A percentile compares a stretch with the other conserved stretches of the same genome.
Conservation (phyloP, 2,113 vertebrate species). For the Neolamprologus devosi region DNA sequence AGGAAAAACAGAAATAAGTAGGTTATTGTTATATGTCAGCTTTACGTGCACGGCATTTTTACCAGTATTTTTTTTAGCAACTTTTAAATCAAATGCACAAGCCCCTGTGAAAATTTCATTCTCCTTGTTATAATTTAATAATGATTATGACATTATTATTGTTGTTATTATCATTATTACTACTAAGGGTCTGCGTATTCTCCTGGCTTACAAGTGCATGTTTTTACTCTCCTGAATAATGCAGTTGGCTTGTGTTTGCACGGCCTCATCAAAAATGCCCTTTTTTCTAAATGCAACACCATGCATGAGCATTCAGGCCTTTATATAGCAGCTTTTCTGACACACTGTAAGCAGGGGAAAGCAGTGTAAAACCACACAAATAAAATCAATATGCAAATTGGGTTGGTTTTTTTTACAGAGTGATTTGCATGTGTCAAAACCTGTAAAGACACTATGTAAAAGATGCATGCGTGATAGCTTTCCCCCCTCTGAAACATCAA, state of each 20-base stretch:
- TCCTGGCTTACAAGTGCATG: constrained; percentile 15
- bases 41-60: not conserved
- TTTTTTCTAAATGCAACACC: constrained; percentile 28
- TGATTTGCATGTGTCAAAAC: constrained; percentile 63
- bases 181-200: not conserved
- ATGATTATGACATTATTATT: not conserved
- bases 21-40: not conserved
- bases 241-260: constrained; percentile 36
- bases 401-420: not conserved
- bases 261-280: constrained; percentile 59
- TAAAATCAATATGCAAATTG: constrained; percentile 55
- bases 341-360: constrained; percentile 15
- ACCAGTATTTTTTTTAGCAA: not conserved
- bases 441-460: not conserved
- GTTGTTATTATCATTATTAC: not conserved
- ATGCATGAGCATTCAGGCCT: constrained; percentile 25
- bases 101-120: not conserved
- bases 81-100: not conserved
- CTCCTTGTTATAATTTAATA: not conserved
- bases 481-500: not conserved
- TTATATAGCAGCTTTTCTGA: not conserved
- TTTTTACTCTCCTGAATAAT: constrained; percentile 44
- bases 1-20: not conserved
- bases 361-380: constrained; percentile 14
- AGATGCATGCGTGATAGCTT: not conserved